Evolutionary conservation across 2,113 vertebrate species (phyloP), one percentile per base, ranked within the genome.

Genomic region (Stercorarius parasiticus): DNA sequence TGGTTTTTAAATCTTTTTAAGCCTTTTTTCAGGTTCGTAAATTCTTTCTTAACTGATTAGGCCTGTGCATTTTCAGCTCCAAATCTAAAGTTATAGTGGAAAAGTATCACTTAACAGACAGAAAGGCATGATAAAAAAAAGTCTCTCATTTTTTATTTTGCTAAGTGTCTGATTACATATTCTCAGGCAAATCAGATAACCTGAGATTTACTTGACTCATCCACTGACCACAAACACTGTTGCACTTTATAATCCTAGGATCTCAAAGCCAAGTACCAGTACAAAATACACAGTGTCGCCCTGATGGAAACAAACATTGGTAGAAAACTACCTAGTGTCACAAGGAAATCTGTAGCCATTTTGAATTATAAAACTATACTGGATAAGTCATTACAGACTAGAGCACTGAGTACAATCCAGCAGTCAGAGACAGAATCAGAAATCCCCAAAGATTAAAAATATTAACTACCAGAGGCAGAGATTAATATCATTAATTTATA

Each of bases 171-270:
- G 42, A 90, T 73, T 88, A 81, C 69, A 29, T 45, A 43, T 67
- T 91, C 43, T 82, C 80, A 88, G 82, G 91, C 76, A 88, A 95
- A 74, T 78, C 72, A 82, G 61, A 94, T 50, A 91, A 89, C 36
- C 29, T 32, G 45, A 89, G n/a, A 71, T 71, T 87, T 70, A 23
- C 25, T 58, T 42, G 34, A 86, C 69, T 87, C 73, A 82, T 58
- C 29, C 2, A 1, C 45, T 34, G 29, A 93, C 74, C 70, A 76
- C 56, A 76, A 74, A 67, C 7, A 15, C 62, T 21, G 2, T 5
- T 23, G 45, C 22, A 58, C 36, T 72, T 86, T 3, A 25, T 18
- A 86, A 79, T 49, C 26, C 78, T 32, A 69, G 49, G 56, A 82
- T 49, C 42, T 38, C 49, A 62, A 65, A 89, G 71, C 34, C 74